A percentile compares a stretch with the other conserved stretches of the same genome.
These are phyloP conservation scores for Cossypha polioptera DNA, from an alignment of 2,797 vertebrate species.

Conservation along the genomic window DNA sequence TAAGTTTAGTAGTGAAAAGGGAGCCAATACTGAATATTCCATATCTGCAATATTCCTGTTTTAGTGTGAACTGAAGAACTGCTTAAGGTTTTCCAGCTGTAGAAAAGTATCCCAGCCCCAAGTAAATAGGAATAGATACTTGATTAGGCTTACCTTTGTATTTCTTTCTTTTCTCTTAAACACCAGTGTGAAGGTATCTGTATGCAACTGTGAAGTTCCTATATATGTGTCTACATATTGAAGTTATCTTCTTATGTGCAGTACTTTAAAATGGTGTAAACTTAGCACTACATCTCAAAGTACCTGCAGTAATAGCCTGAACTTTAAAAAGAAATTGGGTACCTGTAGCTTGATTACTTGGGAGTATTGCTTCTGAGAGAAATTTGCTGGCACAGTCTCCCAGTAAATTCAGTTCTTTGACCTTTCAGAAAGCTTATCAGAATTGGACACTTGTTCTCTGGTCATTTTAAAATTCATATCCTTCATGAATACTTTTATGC, in stretches of 20 bases:
- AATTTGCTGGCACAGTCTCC: neutral
- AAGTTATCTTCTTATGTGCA: neutral
- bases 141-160: neutral
- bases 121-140: neutral
- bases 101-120: neutral
- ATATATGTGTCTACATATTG: neutral
- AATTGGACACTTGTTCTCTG: neutral
- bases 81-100: neutral
- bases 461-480: neutral
- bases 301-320: neutral
- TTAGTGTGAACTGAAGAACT: neutral
- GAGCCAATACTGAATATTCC: neutral
- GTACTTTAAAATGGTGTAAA: neutral
- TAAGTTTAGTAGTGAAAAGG: neutral
- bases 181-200: fast-evolving
- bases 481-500: neutral
- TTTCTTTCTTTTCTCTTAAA: neutral
- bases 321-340: neutral
- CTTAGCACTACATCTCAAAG: neutral
- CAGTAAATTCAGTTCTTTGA: neutral
- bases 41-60: neutral
- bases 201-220: neutral
- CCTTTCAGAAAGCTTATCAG: neutral
- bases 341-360: neutral
- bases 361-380: neutral